Percentiles rank a stretch among this genome's conserved stretches.
These are phyloP conservation scores for Salvelinus namaycush DNA, from an alignment of 2,113 vertebrate species.

Conservation along the genomic window DNA sequence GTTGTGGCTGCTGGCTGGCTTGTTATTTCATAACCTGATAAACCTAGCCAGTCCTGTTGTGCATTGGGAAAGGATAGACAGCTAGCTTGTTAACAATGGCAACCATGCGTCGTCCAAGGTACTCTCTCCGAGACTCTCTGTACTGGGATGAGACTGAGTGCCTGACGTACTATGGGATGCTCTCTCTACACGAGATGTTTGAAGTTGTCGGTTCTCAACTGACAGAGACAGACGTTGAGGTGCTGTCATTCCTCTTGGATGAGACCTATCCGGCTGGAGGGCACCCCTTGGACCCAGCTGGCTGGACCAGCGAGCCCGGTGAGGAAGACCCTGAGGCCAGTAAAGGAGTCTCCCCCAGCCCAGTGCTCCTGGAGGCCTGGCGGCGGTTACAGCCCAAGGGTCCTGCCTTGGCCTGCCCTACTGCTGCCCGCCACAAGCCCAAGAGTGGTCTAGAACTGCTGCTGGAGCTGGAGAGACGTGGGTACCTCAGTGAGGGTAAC, in stretches of 20 bases:
- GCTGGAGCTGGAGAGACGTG: slow-evolving; percentile 82
- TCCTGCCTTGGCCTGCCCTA: slow-evolving; percentile 11
- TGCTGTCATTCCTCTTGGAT: slow-evolving; percentile 84
- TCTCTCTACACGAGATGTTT: slow-evolving; percentile 86
- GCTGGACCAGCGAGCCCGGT: slow-evolving; percentile 65
- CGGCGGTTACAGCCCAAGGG: slow-evolving; percentile 42
- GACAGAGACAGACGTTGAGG: slow-evolving; percentile 82
- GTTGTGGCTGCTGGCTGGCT: too few species aligned
- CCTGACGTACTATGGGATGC: slow-evolving; percentile 85
- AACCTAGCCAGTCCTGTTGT: neutral
- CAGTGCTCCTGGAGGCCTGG: slow-evolving; percentile 70
- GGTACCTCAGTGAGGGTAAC: slow-evolving; percentile 81
- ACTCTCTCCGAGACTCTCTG: slow-evolving; percentile 55
- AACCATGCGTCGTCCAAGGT: slow-evolving; percentile 37
- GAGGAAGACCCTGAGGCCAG: slow-evolving; percentile 30
- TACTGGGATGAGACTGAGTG: slow-evolving; percentile 88
- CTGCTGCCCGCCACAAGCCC: slow-evolving; percentile 55
- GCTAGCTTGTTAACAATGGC: slow-evolving; percentile 57
- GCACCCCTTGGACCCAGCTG: slow-evolving; percentile 76
- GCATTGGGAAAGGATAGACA: neutral
- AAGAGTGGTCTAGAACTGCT: slow-evolving; percentile 82
- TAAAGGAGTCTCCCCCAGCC: slow-evolving; percentile 43
- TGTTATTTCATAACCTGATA: too few species aligned
- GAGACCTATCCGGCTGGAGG: slow-evolving; percentile 69
- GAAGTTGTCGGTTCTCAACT: slow-evolving; percentile 86